Conservation (phyloP, 2,113 vertebrate species). For the Thinocorus orbignyianus region DNA sequence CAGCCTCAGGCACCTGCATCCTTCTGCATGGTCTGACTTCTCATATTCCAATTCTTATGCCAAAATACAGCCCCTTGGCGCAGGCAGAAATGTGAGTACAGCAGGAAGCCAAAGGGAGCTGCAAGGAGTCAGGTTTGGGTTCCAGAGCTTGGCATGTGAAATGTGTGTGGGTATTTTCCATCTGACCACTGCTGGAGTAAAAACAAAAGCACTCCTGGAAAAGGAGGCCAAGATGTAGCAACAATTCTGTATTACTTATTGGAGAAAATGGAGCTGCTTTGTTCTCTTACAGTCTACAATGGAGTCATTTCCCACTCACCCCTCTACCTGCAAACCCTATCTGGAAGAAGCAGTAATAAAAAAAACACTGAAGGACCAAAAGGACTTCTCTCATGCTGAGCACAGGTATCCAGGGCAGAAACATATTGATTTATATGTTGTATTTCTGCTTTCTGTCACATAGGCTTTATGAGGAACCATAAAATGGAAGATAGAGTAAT, state of each 20-base stretch:
- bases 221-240: not conserved
- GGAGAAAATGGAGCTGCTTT: not conserved
- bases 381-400: not conserved
- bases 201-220: not conserved
- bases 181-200: not conserved
- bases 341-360: not conserved
- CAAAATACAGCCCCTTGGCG: not conserved
- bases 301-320: not conserved
- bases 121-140: not conserved
- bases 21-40: not conserved
- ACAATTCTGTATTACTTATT: not conserved
- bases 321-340: not conserved
- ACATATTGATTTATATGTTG: not conserved
- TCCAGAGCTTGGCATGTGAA: not conserved
- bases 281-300: not conserved
- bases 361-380: not conserved
- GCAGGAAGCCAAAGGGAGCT: rapidly evolving
- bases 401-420: not conserved
- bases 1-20: not conserved
- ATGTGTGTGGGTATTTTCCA: not conserved
- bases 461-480: not conserved
- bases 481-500: constrained; percentile 8
- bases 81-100: rapidly evolving
- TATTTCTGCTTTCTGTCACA: not conserved
- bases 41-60: rapidly evolving